These are phyloP conservation scores for Neoniphon sammara DNA, from an alignment of 2,797 vertebrate species.

Conservation along the genomic window DNA sequence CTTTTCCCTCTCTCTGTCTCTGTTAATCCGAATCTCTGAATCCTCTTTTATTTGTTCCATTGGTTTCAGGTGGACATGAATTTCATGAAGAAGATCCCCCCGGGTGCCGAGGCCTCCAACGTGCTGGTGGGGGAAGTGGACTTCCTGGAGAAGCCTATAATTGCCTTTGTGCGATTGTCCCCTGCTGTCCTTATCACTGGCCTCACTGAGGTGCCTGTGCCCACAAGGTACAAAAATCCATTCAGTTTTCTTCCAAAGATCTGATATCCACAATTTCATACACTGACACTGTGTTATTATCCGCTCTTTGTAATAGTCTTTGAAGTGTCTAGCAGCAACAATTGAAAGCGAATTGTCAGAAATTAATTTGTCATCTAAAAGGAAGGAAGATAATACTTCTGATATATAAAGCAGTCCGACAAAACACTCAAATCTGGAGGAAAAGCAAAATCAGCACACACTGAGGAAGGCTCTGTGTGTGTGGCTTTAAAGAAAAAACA, in stretches of 20 bases:
- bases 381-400: too few species aligned
- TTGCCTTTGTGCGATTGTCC: conserved; percentile 92
- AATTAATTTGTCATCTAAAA: too few species aligned
- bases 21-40: not conserved
- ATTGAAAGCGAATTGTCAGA: too few species aligned
- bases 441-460: too few species aligned
- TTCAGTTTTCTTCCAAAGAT: not conserved
- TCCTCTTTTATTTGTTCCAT: not conserved
- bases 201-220: conserved; percentile 96
- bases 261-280: not conserved
- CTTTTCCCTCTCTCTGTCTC: not conserved
- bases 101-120: conserved; percentile 94
- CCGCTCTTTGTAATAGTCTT: too few species aligned
- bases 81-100: conserved; percentile 98
- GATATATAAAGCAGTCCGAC: too few species aligned
- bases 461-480: too few species aligned
- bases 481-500: too few species aligned
- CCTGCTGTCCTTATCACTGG: conserved; percentile 94
- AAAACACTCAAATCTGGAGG: too few species aligned
- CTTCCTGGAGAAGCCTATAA: conserved; percentile 95
- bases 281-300: too few species aligned
- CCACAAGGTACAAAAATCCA: conserved; percentile 86
- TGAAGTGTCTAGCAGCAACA: too few species aligned
- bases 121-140: conserved; percentile 97
- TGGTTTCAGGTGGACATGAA: conserved; percentile 93